These are phyloP conservation scores for Charina bottae DNA, from an alignment of 2,113 vertebrate genomes.

Conservation along the genomic window DNA sequence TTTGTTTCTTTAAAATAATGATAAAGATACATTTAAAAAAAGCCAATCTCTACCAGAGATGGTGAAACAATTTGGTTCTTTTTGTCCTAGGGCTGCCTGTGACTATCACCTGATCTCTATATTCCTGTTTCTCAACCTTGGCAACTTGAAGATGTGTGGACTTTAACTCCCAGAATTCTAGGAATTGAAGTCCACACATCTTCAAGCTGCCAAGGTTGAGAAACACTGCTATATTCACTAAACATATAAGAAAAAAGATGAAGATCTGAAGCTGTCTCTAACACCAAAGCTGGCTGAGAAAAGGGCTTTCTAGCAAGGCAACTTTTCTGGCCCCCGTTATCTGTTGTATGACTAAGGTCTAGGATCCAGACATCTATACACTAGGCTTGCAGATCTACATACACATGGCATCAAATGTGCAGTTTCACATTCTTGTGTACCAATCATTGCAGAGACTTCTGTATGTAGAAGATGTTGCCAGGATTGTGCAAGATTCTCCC, in stretches of 20 bases:
- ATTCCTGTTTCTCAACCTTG: no score
- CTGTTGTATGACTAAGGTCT: not conserved
- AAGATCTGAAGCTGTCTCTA: no score
- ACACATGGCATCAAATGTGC: not conserved
- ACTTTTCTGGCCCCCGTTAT: not conserved
- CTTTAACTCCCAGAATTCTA: no score
- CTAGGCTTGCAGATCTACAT: not conserved
- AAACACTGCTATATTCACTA: not conserved
- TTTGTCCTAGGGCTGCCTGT: not conserved
- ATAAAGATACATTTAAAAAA: not conserved
- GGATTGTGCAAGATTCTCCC: not conserved
- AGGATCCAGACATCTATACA: not conserved
- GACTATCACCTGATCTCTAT: not conserved
- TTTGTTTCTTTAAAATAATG: not conserved
- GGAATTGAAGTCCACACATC: no score
- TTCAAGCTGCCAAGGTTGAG: no score
- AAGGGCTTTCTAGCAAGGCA: not conserved
- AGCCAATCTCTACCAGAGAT: not conserved
- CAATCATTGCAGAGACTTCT: not conserved
- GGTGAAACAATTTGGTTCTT: not conserved
- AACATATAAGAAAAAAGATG: not conserved
- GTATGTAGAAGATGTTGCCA: not conserved
- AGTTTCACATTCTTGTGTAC: not conserved
- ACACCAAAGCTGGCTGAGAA: not conserved
- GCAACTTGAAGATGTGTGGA: no score